Evolutionary conservation across 2,113 vertebrate genomes (phyloP).

Genomic region (Polypterus senegalus): DNA sequence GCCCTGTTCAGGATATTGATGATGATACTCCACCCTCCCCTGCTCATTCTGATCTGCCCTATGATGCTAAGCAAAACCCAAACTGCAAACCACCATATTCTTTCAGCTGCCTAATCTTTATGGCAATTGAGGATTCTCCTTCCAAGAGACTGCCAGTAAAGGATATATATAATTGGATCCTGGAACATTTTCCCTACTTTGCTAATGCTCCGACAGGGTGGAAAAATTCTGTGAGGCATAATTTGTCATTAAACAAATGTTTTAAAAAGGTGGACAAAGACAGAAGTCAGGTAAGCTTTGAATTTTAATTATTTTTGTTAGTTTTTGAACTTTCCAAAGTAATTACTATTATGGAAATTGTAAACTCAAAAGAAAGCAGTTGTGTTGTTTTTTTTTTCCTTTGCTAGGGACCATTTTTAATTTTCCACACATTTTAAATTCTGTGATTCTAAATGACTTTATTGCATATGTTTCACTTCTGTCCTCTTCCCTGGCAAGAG

Average conservation of each 20-base stretch:
- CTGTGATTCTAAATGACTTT: no score
- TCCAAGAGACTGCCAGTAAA: constrained; percentile 91
- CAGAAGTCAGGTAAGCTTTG: constrained; percentile 79
- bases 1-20: constrained; percentile 78
- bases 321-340: no score
- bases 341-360: no score
- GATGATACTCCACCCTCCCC: constrained; percentile 74
- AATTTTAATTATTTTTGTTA: not conserved
- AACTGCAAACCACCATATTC: constrained; percentile 95
- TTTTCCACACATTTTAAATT: no score
- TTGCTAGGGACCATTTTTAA: no score
- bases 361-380: no score
- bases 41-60: constrained; percentile 73
- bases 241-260: constrained; percentile 95
- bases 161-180: constrained; percentile 98
- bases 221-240: constrained; percentile 98
- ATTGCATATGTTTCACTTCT: no score
- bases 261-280: constrained; percentile 99
- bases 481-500: no score
- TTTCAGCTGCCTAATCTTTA: constrained; percentile 98
- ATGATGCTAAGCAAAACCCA: constrained; percentile 79
- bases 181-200: constrained; percentile 97
- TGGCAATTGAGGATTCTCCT: constrained; percentile 95
- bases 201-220: constrained; percentile 91
- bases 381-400: no score